phyloP scores from a whole-genome alignment of 2,888 invertebrate genomes.

The Onchidella celtica region DNA sequence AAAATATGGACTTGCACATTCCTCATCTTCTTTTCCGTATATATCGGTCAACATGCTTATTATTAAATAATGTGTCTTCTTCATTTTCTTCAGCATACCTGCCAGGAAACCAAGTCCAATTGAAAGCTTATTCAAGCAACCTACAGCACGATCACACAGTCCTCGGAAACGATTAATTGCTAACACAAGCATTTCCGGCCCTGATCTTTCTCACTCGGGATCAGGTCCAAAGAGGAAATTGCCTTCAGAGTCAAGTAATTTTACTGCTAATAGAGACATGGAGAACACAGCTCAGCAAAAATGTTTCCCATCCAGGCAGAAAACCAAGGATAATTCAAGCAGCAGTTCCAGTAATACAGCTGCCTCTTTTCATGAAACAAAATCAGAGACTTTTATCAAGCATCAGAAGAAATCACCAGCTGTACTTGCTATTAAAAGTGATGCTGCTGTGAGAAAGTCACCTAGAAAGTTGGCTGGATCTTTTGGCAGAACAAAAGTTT shows the following conservation, averaged over 20 bases:
- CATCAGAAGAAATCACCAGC: not conserved
- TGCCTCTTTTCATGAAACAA: not conserved
- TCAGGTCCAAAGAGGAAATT: not conserved
- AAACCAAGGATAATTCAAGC: not conserved
- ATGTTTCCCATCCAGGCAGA: not conserved
- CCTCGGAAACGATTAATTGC: not conserved
- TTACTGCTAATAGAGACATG: no score
- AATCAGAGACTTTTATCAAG: not conserved
- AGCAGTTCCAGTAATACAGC: not conserved
- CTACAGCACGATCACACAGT: conserved; percentile 1
- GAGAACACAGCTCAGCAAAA: not conserved
- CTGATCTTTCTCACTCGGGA: not conserved
- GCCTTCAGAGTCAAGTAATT: not conserved
- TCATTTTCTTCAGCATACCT: conserved; percentile 4
- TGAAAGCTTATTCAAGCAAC: conserved; percentile 16
- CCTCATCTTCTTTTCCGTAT: no score
- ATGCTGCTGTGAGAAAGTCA: conserved; percentile 22
- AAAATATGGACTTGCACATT: no score
- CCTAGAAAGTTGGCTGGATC: conserved; percentile 25
- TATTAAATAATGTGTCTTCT: no score
- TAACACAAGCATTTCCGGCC: not conserved
- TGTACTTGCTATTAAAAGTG: not conserved
- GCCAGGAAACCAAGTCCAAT: not conserved
- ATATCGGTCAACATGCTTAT: no score
- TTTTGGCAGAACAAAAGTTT: not conserved